Conservation (phyloP, 2,888 invertebrate genomes). For the Nomada flava region DNA sequence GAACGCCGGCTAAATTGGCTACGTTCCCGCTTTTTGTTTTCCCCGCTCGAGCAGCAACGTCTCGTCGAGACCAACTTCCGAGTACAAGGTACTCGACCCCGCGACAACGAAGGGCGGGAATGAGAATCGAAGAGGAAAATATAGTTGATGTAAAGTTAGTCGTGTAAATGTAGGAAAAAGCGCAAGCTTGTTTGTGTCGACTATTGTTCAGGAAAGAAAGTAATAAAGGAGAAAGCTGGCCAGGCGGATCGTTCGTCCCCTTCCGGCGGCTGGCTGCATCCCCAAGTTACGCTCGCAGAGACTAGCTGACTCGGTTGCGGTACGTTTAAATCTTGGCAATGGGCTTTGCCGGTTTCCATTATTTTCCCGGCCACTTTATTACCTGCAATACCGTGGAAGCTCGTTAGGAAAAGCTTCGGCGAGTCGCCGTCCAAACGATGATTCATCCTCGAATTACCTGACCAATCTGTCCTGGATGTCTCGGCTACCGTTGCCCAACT, state of each 20-base stretch:
- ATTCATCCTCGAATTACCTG: constrained; percentile 56
- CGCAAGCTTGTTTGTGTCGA: background rate
- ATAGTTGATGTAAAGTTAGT: background rate
- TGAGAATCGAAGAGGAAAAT: background rate
- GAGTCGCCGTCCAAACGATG: constrained; percentile 51
- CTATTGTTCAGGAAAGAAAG: constrained; percentile 25
- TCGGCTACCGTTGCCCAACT: constrained; percentile 35
- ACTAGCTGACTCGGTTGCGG: constrained; percentile 57
- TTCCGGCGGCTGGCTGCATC: constrained; percentile 1
- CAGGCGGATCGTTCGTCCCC: background rate
- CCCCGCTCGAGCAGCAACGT: background rate
- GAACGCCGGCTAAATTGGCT: constrained; percentile 12
- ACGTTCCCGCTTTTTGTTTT: background rate
- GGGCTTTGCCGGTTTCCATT: constrained; percentile 20
- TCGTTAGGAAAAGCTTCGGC: constrained; percentile 58
- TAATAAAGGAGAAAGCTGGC: constrained; percentile 29
- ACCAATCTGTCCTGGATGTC: constrained; percentile 35
- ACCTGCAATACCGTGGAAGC: constrained; percentile 47
- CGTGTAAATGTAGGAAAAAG: constrained; percentile 27
- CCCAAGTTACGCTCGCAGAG: constrained; percentile 17
- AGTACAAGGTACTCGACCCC: constrained; percentile 30
- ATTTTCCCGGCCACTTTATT: constrained; percentile 62
- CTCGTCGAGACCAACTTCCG: constrained; percentile 23
- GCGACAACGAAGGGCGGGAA: background rate
- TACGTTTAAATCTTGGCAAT: constrained; percentile 59